A percentile compares a stretch with the other conserved stretches of the same genome.
These are phyloP conservation scores for Silurus glanis DNA, from an alignment of 2,113 vertebrate genomes.

Conservation along the genomic window DNA sequence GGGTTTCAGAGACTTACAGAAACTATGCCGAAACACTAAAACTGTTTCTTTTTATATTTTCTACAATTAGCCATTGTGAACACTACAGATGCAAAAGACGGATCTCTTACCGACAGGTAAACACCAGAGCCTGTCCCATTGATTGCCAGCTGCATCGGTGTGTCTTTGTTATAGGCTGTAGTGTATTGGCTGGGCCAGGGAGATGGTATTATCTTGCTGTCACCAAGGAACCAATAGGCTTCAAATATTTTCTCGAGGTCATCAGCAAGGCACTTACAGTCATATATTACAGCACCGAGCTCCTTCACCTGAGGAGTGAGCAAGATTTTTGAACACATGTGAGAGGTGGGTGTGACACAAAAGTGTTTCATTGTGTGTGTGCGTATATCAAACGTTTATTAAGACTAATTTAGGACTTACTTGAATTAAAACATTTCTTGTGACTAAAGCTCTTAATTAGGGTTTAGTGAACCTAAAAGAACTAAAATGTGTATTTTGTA, in stretches of 20 bases:
- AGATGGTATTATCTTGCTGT: constrained; percentile 71
- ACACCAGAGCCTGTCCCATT: constrained; percentile 76
- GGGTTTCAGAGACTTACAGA: neutral
- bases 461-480: neutral
- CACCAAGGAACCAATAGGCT: constrained; percentile 85
- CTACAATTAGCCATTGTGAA: neutral
- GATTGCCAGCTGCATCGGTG: constrained; percentile 79
- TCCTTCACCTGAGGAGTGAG: constrained; percentile 84
- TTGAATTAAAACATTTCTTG: neutral
- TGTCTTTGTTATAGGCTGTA: constrained; percentile 82
- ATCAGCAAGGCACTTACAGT: constrained; percentile 88
- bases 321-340: neutral
- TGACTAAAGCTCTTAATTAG: neutral
- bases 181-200: constrained; percentile 82
- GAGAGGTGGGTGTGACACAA: neutral
- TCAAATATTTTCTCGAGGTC: constrained; percentile 91
- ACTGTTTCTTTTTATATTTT: neutral
- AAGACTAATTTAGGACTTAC: neutral
- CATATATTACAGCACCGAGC: constrained; percentile 81
- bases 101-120: constrained; percentile 81
- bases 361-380: neutral
- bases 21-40: neutral
- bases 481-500: neutral
- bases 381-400: neutral
- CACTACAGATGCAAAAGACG: no score